Percentiles rank a stretch among this genome's conserved stretches.
These are phyloP conservation scores for Mobula hypostoma DNA, from an alignment of 2,113 vertebrate species.

Conservation along the genomic window DNA sequence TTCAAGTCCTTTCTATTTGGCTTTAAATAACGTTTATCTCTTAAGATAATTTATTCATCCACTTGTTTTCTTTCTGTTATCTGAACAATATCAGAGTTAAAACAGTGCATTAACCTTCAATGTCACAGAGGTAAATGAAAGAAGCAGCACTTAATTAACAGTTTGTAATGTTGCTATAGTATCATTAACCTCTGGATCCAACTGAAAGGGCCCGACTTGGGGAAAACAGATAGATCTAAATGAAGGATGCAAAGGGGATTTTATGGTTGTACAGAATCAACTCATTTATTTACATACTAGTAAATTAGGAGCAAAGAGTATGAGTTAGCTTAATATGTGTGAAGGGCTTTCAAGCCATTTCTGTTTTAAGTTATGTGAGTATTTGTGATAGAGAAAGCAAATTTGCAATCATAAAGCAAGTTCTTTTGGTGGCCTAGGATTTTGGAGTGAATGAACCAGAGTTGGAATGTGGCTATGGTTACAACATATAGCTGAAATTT, in stretches of 20 bases:
- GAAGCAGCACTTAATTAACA: neutral
- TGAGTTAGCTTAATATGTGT: neutral
- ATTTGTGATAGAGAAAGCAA: neutral
- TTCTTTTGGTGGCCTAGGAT: neutral
- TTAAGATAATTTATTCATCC: constrained; percentile 21
- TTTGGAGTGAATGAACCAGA: neutral
- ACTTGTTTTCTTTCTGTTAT: neutral
- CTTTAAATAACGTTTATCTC: constrained; percentile 3
- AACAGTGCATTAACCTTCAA: neutral
- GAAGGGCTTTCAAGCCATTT: neutral
- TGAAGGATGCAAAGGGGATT: neutral
- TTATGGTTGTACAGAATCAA: neutral
- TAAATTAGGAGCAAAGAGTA: neutral
- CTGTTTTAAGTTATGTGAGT: neutral
- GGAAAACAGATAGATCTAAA: neutral
- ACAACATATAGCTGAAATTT: neutral
- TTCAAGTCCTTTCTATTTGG: neutral
- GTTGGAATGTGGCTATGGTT: neutral
- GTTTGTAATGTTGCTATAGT: neutral
- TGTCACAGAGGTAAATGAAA: neutral
- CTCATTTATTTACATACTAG: neutral
- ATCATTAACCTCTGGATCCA: neutral
- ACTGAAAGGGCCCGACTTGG: neutral
- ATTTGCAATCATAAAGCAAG: too few relatives aligned
- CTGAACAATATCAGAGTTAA: neutral